phyloP scores from a whole-genome alignment of 2,888 invertebrate species.

The Ichneumoninae sp. region DNA sequence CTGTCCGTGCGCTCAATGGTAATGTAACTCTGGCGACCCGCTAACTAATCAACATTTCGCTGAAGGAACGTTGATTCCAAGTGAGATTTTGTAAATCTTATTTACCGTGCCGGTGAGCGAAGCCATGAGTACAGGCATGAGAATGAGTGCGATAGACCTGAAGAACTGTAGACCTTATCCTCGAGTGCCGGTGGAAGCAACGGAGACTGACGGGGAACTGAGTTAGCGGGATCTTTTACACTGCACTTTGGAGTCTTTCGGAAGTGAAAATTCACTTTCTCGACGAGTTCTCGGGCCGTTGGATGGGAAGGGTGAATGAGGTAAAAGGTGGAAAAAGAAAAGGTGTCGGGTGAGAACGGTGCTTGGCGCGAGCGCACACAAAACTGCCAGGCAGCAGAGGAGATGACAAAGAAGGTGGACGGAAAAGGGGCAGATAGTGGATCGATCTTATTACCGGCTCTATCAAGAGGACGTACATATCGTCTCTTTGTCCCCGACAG shows the following conservation, averaged over 20 bases:
- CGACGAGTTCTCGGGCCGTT: slow-evolving; percentile 65
- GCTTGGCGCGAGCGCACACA: slow-evolving; percentile 26
- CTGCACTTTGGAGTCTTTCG: slow-evolving; percentile 74
- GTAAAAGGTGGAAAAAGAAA: slow-evolving; percentile 22
- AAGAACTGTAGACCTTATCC: not conserved
- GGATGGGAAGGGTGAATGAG: slow-evolving; percentile 28
- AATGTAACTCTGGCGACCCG: not conserved
- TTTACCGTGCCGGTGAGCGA: slow-evolving; percentile 26
- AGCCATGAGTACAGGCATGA: slow-evolving; percentile 1
- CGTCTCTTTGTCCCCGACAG: slow-evolving; percentile 37
- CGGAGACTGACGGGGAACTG: slow-evolving; percentile 70
- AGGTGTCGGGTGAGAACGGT: slow-evolving; percentile 31
- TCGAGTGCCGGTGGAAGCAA: slow-evolving; percentile 7
- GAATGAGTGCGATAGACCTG: not conserved
- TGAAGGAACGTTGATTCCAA: not conserved
- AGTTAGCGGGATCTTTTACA: slow-evolving; percentile 77
- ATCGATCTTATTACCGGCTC: slow-evolving; percentile 60
- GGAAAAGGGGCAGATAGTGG: slow-evolving; percentile 42
- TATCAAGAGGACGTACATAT: slow-evolving; percentile 29
- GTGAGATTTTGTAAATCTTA: not conserved
- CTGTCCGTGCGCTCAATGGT: not conserved
- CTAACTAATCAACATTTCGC: not conserved
- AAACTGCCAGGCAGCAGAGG: slow-evolving; percentile 2
- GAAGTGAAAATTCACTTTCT: slow-evolving; percentile 75
- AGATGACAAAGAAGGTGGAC: slow-evolving; percentile 46